These are phyloP conservation scores for Parnassius glacialis DNA, from an alignment of 2,888 invertebrate species.

Conservation along the genomic window DNA sequence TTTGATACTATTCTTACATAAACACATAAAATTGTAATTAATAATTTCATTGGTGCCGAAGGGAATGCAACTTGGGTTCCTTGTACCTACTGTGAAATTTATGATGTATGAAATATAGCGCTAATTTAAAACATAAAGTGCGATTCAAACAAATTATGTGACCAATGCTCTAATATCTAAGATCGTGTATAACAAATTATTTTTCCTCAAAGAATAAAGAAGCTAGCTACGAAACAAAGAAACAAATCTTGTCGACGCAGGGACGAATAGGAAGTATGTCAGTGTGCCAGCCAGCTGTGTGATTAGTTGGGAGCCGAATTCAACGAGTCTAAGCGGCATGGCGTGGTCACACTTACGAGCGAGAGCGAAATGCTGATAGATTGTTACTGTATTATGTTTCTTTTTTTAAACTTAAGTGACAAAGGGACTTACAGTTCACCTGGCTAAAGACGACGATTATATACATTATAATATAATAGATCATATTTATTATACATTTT, in stretches of 20 bases:
- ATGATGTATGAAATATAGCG: background rate
- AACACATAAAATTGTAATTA: too few relatives aligned
- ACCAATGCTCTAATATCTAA: background rate
- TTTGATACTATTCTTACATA: too few relatives aligned
- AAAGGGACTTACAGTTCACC: too few relatives aligned
- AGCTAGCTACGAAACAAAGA: slow-evolving; percentile 15
- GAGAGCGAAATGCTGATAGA: background rate
- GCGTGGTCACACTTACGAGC: slow-evolving; percentile 1
- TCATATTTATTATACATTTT: too few relatives aligned
- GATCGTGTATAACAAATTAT: slow-evolving; percentile 20
- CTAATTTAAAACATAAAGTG: slow-evolving; percentile 1
- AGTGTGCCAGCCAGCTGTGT: slow-evolving; percentile 32
- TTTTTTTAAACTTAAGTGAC: too few relatives aligned
- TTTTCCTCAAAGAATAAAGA: slow-evolving; percentile 16
- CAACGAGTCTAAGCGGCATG: slow-evolving; percentile 18
- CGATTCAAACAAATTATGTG: background rate
- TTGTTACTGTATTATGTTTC: too few relatives aligned
- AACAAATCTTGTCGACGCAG: background rate
- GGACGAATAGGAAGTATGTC: slow-evolving; percentile 21
- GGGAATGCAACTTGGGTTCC: too few relatives aligned
- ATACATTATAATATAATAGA: too few relatives aligned
- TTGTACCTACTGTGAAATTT: too few relatives aligned
- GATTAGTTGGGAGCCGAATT: slow-evolving; percentile 33
- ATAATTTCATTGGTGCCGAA: too few relatives aligned
- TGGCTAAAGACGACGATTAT: too few relatives aligned